Percentiles rank a stretch among this genome's conserved stretches.
Conservation (phyloP, 53 echinoderm and acorn worm species). For the Holothuria scabra region DNA sequence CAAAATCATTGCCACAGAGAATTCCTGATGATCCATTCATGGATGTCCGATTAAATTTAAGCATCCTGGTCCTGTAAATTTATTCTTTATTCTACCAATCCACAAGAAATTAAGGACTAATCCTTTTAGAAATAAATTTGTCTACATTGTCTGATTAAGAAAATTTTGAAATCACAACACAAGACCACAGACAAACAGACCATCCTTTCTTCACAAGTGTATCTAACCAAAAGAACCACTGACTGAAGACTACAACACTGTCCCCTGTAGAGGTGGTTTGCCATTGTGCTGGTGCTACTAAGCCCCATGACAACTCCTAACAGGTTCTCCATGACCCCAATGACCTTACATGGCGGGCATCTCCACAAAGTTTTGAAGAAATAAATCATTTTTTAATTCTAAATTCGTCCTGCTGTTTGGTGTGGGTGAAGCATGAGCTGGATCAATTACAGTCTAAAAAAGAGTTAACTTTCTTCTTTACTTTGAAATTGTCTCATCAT, state of each 20-base stretch:
- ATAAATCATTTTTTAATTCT: no score
- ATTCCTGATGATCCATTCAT: no score
- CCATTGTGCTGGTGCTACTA: conserved; percentile 32
- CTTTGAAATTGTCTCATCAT: neutral
- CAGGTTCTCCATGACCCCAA: neutral
- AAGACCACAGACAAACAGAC: neutral
- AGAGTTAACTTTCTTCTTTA: neutral
- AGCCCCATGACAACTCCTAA: neutral
- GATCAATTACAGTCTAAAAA: neutral
- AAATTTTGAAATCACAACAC: neutral
- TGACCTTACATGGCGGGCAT: conserved; percentile 15
- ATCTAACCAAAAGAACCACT: no score
- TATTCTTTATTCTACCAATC: no score
- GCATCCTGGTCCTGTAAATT: neutral
- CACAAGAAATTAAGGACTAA: neutral
- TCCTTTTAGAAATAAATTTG: neutral
- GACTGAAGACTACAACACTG: neutral
- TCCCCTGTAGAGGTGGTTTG: conserved; percentile 11
- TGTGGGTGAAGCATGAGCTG: no score
- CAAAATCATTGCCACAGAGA: no score
- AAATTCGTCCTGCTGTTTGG: no score
- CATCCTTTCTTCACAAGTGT: neutral
- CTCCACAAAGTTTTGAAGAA: neutral
- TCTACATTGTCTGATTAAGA: neutral
- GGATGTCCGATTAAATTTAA: conserved; percentile 21